A percentile compares a stretch with the other conserved stretches of the same genome.
These are phyloP conservation scores for Oxyura jamaicensis DNA, from an alignment of 2,113 vertebrate genomes.

Conservation along the genomic window DNA sequence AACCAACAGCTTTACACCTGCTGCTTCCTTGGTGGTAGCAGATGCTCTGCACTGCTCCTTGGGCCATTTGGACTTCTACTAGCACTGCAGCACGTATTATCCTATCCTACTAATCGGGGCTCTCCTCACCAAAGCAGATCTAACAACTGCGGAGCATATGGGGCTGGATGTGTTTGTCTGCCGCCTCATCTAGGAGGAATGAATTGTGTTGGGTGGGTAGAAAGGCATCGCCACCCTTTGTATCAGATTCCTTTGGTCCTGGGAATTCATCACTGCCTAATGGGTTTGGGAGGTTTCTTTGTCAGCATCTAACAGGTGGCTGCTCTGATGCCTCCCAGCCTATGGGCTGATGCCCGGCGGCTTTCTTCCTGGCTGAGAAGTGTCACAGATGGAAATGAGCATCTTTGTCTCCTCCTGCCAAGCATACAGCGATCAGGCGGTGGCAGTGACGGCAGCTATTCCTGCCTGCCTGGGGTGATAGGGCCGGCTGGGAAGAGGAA, in stretches of 20 bases:
- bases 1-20: neutral
- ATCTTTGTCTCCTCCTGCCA: neutral
- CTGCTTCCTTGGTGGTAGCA: neutral
- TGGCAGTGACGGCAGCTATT: neutral
- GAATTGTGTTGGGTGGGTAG: neutral
- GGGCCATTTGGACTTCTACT: neutral
- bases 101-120: neutral
- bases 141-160: neutral
- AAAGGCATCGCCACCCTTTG: neutral
- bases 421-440: neutral
- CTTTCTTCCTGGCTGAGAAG: neutral
- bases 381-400: neutral
- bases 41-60: neutral
- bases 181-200: neutral
- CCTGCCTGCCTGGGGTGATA: neutral
- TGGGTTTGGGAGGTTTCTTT: neutral
- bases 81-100: neutral
- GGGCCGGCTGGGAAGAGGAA: neutral
- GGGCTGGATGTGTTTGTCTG: neutral
- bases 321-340: neutral
- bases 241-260: neutral
- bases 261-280: neutral
- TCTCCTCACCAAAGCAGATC: neutral
- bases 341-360: neutral
- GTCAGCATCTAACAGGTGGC: neutral